Evolutionary conservation across 2,888 invertebrate species (phyloP).

Genomic region (Invenusta paracnida): DNA sequence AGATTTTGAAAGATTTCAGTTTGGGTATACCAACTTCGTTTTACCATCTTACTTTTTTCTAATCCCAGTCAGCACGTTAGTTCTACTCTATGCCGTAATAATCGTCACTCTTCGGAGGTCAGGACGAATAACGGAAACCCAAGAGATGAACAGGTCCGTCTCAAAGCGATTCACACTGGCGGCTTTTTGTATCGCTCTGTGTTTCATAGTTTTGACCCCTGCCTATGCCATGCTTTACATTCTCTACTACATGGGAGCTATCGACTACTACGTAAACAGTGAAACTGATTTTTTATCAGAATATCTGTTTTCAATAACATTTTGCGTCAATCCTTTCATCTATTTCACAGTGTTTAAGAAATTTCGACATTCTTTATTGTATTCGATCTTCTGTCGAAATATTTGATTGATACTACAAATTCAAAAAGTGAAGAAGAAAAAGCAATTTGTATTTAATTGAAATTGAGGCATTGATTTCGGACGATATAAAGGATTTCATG

Average conservation of each 20-base stretch:
- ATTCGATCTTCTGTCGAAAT: too few relatives aligned
- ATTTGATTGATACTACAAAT: too few relatives aligned
- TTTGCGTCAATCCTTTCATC: not conserved
- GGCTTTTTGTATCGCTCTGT: not conserved
- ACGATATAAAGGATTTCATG: too few relatives aligned
- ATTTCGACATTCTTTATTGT: not conserved
- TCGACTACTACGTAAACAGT: not conserved
- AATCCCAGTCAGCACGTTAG: not conserved
- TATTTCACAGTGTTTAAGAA: not conserved
- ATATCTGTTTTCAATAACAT: not conserved
- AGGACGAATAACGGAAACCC: not conserved
- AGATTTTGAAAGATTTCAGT: not conserved
- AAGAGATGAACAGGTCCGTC: not conserved
- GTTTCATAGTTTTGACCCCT: not conserved
- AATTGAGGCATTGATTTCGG: too few relatives aligned
- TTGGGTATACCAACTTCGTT: not conserved
- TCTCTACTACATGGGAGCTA: not conserved
- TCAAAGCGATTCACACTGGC: not conserved
- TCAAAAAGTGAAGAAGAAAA: too few relatives aligned
- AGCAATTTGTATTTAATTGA: too few relatives aligned
- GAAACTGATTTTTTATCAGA: not conserved
- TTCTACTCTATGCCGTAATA: not conserved
- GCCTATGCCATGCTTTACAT: not conserved
- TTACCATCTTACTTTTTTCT: not conserved
- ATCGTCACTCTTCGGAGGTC: not conserved